phyloP scores from a whole-genome alignment of 2,888 invertebrate genomes.

The Tetheella fluctuosa region DNA sequence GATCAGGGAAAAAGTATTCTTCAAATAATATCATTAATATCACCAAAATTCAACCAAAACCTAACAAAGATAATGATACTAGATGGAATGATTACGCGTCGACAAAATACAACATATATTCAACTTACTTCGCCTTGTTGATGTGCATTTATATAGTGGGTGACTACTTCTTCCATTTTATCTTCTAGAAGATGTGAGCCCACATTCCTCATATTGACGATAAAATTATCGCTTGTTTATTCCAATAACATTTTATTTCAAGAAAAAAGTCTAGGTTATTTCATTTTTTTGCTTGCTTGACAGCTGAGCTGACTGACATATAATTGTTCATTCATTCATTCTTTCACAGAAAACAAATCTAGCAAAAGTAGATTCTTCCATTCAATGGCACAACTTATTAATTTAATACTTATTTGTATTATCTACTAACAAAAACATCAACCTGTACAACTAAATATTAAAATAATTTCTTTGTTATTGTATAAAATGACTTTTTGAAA shows the following conservation, averaged over 20 bases:
- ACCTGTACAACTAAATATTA: no score
- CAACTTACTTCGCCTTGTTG: slow-evolving; percentile 62
- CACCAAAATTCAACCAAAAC: background rate
- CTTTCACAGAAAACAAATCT: no score
- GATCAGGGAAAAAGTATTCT: no score
- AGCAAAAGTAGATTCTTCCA: no score
- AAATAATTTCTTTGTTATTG: no score
- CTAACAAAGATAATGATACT: background rate
- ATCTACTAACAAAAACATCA: no score
- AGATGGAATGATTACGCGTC: slow-evolving; percentile 17
- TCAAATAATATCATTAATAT: no score
- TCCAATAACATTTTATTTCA: slow-evolving; percentile 30
- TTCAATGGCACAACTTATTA: no score
- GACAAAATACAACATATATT: slow-evolving; percentile 15
- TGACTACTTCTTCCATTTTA: slow-evolving; percentile 76
- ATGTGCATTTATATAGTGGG: slow-evolving; percentile 75
- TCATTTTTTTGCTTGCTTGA: slow-evolving; percentile 12
- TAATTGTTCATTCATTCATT: no score
- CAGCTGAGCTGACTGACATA: background rate
- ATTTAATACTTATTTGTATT: no score
- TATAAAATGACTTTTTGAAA: no score
- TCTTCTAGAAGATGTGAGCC: slow-evolving; percentile 61
- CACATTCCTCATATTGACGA: slow-evolving; percentile 60
- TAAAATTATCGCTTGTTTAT: slow-evolving; percentile 33
- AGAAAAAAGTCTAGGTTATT: slow-evolving; percentile 11